A percentile compares a stretch with the other conserved stretches of the same genome.
These are phyloP conservation scores for Rhinolophus sinicus DNA, from an alignment of 2,113 vertebrate species.

Conservation along the genomic window DNA sequence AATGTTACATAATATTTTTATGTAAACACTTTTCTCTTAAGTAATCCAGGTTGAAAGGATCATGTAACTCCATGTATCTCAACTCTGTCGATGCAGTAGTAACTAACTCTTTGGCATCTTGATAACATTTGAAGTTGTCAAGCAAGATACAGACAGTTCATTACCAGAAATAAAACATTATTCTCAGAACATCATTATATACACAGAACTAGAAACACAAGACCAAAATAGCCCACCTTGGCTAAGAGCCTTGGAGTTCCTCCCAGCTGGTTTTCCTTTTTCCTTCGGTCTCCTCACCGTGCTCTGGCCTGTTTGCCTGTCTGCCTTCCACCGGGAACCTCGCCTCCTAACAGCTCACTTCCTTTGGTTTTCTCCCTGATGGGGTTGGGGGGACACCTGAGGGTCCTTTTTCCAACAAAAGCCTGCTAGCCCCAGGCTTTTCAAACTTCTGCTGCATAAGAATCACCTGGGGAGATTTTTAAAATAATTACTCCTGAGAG, in stretches of 20 bases:
- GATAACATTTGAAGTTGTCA: slow-evolving; percentile 3
- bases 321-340: neutral
- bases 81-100: neutral
- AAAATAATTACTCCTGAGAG: neutral
- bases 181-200: neutral
- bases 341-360: neutral
- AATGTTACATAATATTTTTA: neutral
- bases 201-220: neutral
- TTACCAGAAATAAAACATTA: slow-evolving; percentile 32
- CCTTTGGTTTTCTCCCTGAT: neutral
- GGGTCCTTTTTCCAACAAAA: neutral
- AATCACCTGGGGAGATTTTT: neutral
- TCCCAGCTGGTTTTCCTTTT: neutral
- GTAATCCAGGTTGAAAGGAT: neutral
- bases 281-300: neutral
- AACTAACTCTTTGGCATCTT: neutral
- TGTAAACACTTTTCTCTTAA: neutral
- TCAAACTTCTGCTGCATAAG: neutral
- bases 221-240: neutral
- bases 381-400: too few species aligned
- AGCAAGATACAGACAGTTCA: neutral
- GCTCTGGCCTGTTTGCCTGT: neutral
- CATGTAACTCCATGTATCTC: neutral
- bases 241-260: neutral
- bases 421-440: neutral